Evolutionary conservation across 2,113 vertebrate genomes (phyloP), one percentile per base, ranked within the genome.

Genomic region (Sinocyclocheilus anshuiensis): DNA sequence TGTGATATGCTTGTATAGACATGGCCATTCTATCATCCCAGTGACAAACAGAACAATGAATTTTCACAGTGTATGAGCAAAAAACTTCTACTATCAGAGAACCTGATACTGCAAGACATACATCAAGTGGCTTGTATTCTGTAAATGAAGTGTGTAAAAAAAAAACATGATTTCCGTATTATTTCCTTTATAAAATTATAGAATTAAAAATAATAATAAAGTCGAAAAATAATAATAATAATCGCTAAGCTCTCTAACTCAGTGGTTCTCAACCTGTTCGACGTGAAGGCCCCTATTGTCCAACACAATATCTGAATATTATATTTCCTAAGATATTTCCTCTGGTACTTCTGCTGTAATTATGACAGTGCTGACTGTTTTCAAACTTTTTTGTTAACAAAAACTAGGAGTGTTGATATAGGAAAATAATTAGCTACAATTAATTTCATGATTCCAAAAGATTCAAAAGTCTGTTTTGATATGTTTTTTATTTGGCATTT

Each of bases 1-100:
- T 61, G 77, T 57, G 67, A 50, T 69, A 48, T 77, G 61, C 36
- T 72, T 72, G 50, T 67, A 74, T 9, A 53, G 75, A 67, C 79
- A 67, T 4, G 12, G 12, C 20, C 29, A n/a, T 13, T 65, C 8
- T 63, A 18, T 81, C 39, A 24, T 67, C 20, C 33, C 79, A 81
- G 39, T 67, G 61, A 50, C 79, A 65, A 67, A 67, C 61, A 10
- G 20, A 48, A 48, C 33, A 67, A 45, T 45, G 53, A 13, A 16
- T 6, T 13, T 15, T 65, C n/a, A 65, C 59, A 67, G 24, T 48
- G 39, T 24, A 55, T 55, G 50, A 77, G 76, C 24, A 53, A 18
- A 55, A 77, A 4, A 20, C 20, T 39, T 71, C 15, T 39, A 9
- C 69, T 22, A 72, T 42, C 20, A 42, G 36, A 16, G 72, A 45